Evolutionary conservation across 2,888 invertebrate genomes (phyloP).

Genomic region (Orthosia gothica): DNA sequence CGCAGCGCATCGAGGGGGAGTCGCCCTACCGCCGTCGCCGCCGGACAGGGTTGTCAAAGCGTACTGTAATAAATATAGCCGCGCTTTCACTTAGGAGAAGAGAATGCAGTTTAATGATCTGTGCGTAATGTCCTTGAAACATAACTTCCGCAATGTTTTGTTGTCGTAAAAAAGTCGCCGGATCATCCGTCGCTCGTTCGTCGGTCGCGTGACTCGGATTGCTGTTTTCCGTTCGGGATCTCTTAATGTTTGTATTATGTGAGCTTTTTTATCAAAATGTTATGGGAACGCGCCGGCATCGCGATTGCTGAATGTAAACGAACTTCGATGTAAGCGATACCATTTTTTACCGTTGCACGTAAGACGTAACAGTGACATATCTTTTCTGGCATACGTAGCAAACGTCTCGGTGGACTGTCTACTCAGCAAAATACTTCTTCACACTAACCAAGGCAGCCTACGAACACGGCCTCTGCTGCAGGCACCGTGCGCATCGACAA

Average conservation of each 20-base stretch:
- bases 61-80: conserved; percentile 87
- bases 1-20: conserved; percentile 58
- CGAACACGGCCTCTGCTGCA: too few relatives aligned
- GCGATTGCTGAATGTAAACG: too few relatives aligned
- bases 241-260: conserved; percentile 68
- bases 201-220: conserved; percentile 74
- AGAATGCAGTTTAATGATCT: conserved; percentile 87
- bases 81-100: conserved; percentile 80
- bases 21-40: conserved; percentile 41
- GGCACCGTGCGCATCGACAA: too few relatives aligned
- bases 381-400: too few relatives aligned
- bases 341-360: too few relatives aligned
- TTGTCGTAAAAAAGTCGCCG: conserved; percentile 85
- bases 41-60: conserved; percentile 85
- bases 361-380: too few relatives aligned
- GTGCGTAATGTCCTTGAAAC: conserved; percentile 86
- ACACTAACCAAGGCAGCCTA: too few relatives aligned
- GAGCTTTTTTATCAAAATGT: conserved; percentile 56
- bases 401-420: too few relatives aligned
- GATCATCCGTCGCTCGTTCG: conserved; percentile 69
- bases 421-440: too few relatives aligned
- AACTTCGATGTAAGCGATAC: too few relatives aligned
- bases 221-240: conserved; percentile 73
- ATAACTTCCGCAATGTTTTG: conserved; percentile 89
- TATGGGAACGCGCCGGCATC: conserved; percentile 16